Evolutionary conservation across 2,113 vertebrate genomes (phyloP).

Genomic region (Pelusios castaneus): DNA sequence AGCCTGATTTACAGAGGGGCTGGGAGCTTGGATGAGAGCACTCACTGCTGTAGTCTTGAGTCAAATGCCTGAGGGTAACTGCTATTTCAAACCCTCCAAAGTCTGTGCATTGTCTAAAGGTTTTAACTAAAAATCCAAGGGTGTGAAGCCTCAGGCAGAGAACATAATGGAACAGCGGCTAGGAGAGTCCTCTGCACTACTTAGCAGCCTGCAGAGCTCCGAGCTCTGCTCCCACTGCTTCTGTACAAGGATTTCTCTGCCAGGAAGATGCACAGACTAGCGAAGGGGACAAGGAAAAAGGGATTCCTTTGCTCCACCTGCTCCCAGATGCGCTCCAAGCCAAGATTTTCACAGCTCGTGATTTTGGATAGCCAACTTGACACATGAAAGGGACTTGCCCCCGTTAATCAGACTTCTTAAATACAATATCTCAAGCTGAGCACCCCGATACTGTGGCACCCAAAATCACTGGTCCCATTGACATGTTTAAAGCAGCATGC

Average conservation of each 20-base stretch:
- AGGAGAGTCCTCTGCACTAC: constrained; percentile 19
- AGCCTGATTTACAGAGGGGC: constrained; percentile 19
- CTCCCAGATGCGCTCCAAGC: background rate
- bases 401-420: background rate
- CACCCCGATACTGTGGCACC: background rate
- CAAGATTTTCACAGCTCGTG: constrained; percentile 1
- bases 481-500: background rate
- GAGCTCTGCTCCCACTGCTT: background rate
- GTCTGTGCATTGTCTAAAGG: constrained; percentile 61
- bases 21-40: constrained; percentile 27
- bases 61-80: constrained; percentile 56
- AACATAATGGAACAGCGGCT: constrained; percentile 41
- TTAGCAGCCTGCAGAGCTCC: constrained; percentile 29
- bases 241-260: background rate
- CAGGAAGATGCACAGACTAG: background rate
- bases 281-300: background rate
- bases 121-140: constrained; percentile 60
- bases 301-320: background rate
- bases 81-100: constrained; percentile 66
- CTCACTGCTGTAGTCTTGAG: constrained; percentile 58
- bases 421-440: constrained; percentile 25
- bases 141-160: constrained; percentile 54
- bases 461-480: constrained; percentile 6
- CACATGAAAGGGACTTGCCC: constrained; percentile 2
- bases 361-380: constrained; percentile 10